Conservation (phyloP, 2,797 vertebrate species). For the Galaxias olidus region DNA sequence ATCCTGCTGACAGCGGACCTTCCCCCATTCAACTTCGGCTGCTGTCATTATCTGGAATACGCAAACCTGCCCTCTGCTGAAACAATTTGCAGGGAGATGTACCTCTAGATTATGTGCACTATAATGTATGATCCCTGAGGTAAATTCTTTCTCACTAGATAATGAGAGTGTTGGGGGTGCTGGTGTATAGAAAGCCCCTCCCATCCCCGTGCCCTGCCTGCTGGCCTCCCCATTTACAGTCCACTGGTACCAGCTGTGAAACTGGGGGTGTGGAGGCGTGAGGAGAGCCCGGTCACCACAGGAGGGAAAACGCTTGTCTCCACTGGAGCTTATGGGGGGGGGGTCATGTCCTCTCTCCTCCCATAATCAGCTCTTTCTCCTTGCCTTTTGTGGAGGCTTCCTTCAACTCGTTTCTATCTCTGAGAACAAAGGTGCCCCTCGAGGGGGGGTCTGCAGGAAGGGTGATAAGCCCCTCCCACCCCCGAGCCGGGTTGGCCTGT, state of each 20-base stretch:
- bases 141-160: no score
- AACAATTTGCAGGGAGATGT: no score
- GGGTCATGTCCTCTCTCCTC: no score
- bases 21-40: no score
- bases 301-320: conserved; percentile 13
- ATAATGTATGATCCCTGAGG: no score
- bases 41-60: no score
- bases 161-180: no score
- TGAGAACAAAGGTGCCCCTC: background rate
- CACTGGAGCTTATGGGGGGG: conserved; percentile 4
- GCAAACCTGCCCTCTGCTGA: no score
- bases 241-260: conserved; percentile 19
- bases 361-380: conserved; percentile 42
- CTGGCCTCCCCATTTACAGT: conserved; percentile 10
- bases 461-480: conserved; percentile 50
- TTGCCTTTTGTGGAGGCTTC: conserved; percentile 23
- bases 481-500: conserved; percentile 30
- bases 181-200: background rate
- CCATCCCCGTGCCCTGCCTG: background rate
- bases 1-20: no score
- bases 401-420: conserved; percentile 9
- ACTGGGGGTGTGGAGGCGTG: conserved; percentile 21
- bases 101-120: no score
- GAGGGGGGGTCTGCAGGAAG: conserved; percentile 38
- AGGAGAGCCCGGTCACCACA: conserved; percentile 12